Evolutionary conservation across 1,140 invertebrate species (phyloP), one percentile per base, ranked within the genome.

Genomic region (Venustaconcha ellipsiformis): DNA sequence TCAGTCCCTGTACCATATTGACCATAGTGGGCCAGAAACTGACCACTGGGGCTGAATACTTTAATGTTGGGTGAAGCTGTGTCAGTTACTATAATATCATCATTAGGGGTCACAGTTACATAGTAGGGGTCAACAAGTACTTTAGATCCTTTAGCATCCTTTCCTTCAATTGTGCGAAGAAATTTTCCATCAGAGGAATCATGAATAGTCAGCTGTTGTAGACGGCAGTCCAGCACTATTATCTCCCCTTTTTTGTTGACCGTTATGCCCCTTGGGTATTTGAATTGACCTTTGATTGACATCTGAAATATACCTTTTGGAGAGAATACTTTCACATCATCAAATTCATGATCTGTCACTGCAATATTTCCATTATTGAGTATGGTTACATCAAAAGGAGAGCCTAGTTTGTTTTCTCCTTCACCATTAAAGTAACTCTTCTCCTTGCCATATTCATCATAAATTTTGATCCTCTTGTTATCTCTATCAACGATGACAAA

Each of bases 11-110:
- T 84, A 11, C 87, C 87, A 65, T 88, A 87, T 15, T 73, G 81
- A 1, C 87, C 85, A 67, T 84, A 84, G n/a, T 79, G 75, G 6
- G 79, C 76, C 15, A 87, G 67, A 30, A 74, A 80, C 62, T 76
- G 57, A 0, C 86, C 87, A 17, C 74, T 64, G 6, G 76, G 64
- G 57, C 78, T 81, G 70, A 88, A 84, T 2, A 88, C 76, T 74
- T 87, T 87, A 14, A 89, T 81, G 75, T 89, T 87, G 56, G 87
- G 87, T 14, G 87, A 81, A 2, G 85, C 86, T 48, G 83, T 84
- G 73, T 88, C 87, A 4, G 88, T 87, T 0, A 89, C 79, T 14
- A 88, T 75, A 60, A 88, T 79, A 69, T 85, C 79, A 48, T 83
- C 83, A 26, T 82, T 73, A 11, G 74, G 70, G 14, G 77, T 85